phyloP scores from a whole-genome alignment of 2,888 invertebrate genomes.

The Nyleta sp. region DNA sequence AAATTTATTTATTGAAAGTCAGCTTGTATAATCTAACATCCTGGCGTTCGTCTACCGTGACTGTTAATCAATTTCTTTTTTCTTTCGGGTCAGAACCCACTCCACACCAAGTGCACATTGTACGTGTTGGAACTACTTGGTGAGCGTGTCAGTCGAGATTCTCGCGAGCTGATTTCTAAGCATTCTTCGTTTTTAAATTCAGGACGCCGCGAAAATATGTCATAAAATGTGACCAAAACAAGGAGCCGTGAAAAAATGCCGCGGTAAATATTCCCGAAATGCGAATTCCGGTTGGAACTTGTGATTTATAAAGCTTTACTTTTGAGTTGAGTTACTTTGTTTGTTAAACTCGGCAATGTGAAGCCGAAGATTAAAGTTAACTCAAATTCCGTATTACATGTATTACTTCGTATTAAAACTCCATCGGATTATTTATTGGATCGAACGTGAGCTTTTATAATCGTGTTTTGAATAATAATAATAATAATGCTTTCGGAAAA shows the following conservation, averaged over 20 bases:
- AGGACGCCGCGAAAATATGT: constrained; percentile 30
- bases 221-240: constrained; percentile 41
- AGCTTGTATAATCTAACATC: constrained; percentile 5
- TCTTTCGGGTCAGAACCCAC: constrained; percentile 28
- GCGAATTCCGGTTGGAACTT: not conserved
- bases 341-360: no score
- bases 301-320: not conserved
- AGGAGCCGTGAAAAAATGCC: constrained; percentile 2
- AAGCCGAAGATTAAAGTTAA: no score
- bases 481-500: no score
- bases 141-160: constrained; percentile 29
- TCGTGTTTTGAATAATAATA: no score
- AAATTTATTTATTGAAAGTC: constrained; percentile 7
- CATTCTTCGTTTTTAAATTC: constrained; percentile 46
- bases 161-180: constrained; percentile 46
- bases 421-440: no score
- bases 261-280: constrained; percentile 25
- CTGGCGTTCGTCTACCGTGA: constrained; percentile 21
- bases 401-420: no score
- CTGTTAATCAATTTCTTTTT: constrained; percentile 51
- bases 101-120: constrained; percentile 39
- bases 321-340: not conserved
- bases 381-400: no score
- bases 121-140: constrained; percentile 50
- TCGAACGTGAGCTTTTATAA: no score